These are phyloP conservation scores for Polia nebulosa DNA, from an alignment of 2,888 invertebrate genomes.

Conservation along the genomic window DNA sequence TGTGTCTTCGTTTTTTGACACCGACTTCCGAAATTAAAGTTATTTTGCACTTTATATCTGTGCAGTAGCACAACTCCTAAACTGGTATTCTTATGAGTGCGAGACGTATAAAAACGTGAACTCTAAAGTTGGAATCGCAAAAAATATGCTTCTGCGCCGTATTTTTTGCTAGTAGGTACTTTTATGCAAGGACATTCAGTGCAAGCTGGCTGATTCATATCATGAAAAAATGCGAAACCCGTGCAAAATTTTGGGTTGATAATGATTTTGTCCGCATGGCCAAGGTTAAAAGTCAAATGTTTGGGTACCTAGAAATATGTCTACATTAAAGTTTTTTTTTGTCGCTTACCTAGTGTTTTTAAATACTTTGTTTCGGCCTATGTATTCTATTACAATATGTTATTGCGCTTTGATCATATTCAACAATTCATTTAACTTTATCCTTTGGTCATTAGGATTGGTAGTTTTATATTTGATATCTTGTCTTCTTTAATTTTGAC, in stretches of 20 bases:
- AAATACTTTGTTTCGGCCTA: no score
- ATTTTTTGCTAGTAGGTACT: slow-evolving; percentile 36
- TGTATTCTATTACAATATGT: no score
- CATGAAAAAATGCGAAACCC: slow-evolving; percentile 10
- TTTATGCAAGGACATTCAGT: slow-evolving; percentile 16
- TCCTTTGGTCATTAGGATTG: no score
- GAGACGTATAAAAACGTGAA: slow-evolving; percentile 44
- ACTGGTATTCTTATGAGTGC: slow-evolving; percentile 17
- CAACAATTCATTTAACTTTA: no score
- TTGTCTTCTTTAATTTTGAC: neutral
- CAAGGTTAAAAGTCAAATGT: slow-evolving; percentile 17
- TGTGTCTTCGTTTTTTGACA: no score
- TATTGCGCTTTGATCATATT: no score
- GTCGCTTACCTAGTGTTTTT: no score
- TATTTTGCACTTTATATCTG: no score
- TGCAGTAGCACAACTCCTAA: slow-evolving; percentile 4
- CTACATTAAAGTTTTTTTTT: no score
- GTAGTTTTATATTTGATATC: neutral
- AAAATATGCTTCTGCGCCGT: slow-evolving; percentile 42
- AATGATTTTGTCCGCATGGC: slow-evolving; percentile 5
- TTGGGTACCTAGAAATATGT: slow-evolving; percentile 4
- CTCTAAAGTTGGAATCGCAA: slow-evolving; percentile 24
- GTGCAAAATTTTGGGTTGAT: slow-evolving; percentile 3
- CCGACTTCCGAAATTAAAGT: no score
- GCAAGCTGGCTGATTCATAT: neutral